A percentile compares a stretch with the other conserved stretches of the same genome.
Conservation (phyloP, 2,113 vertebrate species). For the Stictonetta naevosa region DNA sequence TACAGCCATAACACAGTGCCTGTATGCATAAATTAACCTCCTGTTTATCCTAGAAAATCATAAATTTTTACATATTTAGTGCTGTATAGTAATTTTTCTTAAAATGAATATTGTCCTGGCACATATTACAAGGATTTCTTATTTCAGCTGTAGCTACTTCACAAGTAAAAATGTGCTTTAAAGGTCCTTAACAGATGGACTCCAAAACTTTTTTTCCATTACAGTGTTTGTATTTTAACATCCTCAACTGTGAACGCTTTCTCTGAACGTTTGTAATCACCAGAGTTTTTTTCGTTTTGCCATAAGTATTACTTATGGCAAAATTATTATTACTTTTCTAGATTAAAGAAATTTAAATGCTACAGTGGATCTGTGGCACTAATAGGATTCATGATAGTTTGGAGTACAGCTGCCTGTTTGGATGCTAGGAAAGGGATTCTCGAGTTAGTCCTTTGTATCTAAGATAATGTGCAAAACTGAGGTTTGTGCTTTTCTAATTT, state of each 20-base stretch:
- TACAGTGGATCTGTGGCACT: background rate
- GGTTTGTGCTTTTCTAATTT: slow-evolving; percentile 27
- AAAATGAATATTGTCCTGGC: background rate
- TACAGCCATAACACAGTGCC: background rate
- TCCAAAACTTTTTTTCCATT: background rate
- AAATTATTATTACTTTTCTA: background rate
- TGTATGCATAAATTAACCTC: slow-evolving; percentile 40
- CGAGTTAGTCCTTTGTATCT: slow-evolving; percentile 17
- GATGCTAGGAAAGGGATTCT: slow-evolving; percentile 11
- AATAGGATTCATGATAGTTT: background rate
- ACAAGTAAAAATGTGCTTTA: background rate
- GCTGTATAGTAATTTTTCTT: background rate
- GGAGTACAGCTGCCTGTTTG: slow-evolving; percentile 49
- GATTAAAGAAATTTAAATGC: background rate
- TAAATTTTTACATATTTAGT: background rate
- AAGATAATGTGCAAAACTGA: background rate
- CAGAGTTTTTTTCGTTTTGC: background rate
- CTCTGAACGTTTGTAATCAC: background rate
- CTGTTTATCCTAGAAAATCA: background rate
- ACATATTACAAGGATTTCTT: background rate
- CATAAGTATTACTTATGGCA: slow-evolving; percentile 49
- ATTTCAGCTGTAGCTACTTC: background rate
- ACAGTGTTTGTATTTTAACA: background rate
- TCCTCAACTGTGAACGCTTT: background rate
- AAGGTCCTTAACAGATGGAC: background rate